These are phyloP conservation scores for Syndactyla subalaris DNA, from an alignment of 2,797 vertebrate species.

Conservation along the genomic window DNA sequence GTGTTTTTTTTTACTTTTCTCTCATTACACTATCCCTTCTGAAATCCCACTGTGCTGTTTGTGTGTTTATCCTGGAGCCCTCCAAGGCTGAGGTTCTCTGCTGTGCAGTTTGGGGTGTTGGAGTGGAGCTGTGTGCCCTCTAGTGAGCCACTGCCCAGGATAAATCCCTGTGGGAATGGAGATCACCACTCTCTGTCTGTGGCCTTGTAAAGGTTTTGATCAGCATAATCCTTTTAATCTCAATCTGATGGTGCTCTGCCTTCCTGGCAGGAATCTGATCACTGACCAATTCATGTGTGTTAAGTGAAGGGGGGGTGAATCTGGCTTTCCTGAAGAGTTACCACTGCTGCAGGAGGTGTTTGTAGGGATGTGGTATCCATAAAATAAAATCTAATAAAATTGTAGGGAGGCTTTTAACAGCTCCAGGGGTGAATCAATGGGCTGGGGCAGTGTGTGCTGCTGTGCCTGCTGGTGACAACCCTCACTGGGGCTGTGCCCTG, in stretches of 20 bases:
- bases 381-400: accelerated
- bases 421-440: accelerated
- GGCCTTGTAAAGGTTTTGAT: accelerated
- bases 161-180: accelerated
- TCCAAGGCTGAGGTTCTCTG: neutral
- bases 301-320: neutral
- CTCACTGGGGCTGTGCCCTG: accelerated
- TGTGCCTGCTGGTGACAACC: neutral
- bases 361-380: accelerated
- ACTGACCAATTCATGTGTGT: accelerated
- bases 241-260: accelerated
- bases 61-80: accelerated
- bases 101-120: neutral
- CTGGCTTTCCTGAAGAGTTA: too few species aligned
- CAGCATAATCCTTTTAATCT: neutral
- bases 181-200: accelerated
- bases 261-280: neutral
- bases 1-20: neutral
- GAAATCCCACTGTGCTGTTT: accelerated
- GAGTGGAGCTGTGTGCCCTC: slow-evolving; percentile 25
- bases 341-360: accelerated
- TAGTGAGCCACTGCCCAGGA: neutral
- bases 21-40: accelerated
- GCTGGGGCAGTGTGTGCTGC: neutral
- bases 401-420: accelerated